Base-by-base conservation (phyloP, 1,140 invertebrate species). In the Argopecten irradians region DNA sequence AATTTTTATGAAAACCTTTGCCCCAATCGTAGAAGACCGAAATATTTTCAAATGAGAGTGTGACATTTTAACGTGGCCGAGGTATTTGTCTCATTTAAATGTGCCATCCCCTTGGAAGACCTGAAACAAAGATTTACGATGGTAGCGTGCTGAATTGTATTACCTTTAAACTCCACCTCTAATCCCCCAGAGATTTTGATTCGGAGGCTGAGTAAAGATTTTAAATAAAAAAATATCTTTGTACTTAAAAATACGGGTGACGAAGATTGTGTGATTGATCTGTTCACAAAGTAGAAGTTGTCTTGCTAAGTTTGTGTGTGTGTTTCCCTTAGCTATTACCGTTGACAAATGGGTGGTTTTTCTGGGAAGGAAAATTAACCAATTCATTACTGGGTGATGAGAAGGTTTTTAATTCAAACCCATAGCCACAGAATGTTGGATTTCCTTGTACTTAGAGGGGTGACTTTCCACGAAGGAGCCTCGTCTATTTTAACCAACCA, bases 1-100 rank as follows among this genome's bases (percentile, higher is more conserved):
- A n/a, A 71, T 71, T 71, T 71, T 71, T 71, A 71, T 71, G 55
- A 71, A 71, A 71, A 71, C 55, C 55, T 71, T 71, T 71, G 55
- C 55, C 55, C 55, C 55, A 71, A 71, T 71, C 55, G 55, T 71
- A 28, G 55, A 71, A 71, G 55, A 16, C 55, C n/a, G 55, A 16
- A 71, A 71, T 71, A 71, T 71, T 71, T 71, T 71, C 55, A 71
- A 71, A 71, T 71, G 55, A 71, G 55, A 28, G 55, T 71, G 55
- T 71, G 55, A 71, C 55, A 71, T 71, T 71, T 71, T 71, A 71
- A 71, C 55, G n/a, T 71, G 55, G 55, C 55, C 55, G 22, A 5
- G 55, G 55, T 71, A 71, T 71, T 71, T 71, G 55, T 71, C n/a
- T 71, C 55, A 71, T 71, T 71, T 71, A 71, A 71, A 71, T 71